Percentiles rank a stretch among this genome's conserved stretches.
Evolutionary conservation across 2,888 invertebrate species (phyloP).

Genomic region (Lucinisca nassula): DNA sequence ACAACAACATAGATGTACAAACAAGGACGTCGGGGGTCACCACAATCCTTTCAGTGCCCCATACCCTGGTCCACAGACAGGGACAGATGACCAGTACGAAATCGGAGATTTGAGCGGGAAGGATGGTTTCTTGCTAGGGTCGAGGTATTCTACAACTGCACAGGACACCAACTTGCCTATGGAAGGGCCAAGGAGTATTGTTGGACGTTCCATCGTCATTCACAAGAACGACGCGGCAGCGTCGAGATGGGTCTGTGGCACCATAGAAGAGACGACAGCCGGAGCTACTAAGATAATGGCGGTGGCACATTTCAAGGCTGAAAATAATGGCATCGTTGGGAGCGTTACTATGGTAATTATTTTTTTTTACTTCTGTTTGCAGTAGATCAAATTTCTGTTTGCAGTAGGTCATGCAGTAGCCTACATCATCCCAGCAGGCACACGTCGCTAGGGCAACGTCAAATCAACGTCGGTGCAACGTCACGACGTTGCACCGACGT

Average conservation of each 20-base stretch:
- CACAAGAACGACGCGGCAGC: slow-evolving; percentile 89
- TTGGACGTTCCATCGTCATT: slow-evolving; percentile 94
- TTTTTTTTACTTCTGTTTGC: too few species aligned
- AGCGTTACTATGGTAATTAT: slow-evolving; percentile 94
- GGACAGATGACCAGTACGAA: slow-evolving; percentile 93
- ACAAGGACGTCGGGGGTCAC: slow-evolving; percentile 91
- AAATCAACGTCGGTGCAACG: too few species aligned
- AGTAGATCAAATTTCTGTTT: too few species aligned
- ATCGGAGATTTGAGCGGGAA: slow-evolving; percentile 97
- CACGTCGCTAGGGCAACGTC: too few species aligned
- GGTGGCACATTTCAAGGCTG: slow-evolving; percentile 95
- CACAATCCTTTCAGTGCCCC: slow-evolving; percentile 92
- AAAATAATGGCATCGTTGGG: slow-evolving; percentile 91
- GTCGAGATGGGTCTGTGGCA: slow-evolving; percentile 87
- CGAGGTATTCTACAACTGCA: slow-evolving; percentile 88
- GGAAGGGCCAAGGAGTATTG: slow-evolving; percentile 93
- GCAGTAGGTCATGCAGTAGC: too few species aligned
- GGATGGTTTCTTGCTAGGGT: slow-evolving; percentile 92
- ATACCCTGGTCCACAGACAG: slow-evolving; percentile 39
- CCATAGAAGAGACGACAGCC: slow-evolving; percentile 64
- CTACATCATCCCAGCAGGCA: too few species aligned
- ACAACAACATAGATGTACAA: slow-evolving; percentile 87
- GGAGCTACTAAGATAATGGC: slow-evolving; percentile 90
- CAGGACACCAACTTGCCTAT: slow-evolving; percentile 96
- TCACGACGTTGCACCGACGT: too few species aligned